A percentile compares a stretch with the other conserved stretches of the same genome.
Conservation (phyloP, 2,113 vertebrate genomes). For the Malurus cyaneus region DNA sequence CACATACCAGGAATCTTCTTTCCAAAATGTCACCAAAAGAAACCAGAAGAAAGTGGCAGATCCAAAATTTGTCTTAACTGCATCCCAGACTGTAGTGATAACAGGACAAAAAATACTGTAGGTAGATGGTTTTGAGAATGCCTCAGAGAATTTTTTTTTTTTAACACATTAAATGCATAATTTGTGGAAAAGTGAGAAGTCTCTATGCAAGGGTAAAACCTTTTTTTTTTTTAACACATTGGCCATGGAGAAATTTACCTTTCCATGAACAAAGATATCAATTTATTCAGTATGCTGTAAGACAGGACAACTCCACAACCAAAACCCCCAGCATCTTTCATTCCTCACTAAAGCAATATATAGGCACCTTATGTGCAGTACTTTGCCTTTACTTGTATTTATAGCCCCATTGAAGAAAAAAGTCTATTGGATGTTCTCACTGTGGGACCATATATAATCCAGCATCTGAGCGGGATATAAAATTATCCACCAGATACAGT, state of each 20-base stretch:
- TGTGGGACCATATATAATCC: constrained; percentile 20
- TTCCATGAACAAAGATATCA: constrained; percentile 36
- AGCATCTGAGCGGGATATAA: neutral
- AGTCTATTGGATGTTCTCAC: constrained; percentile 43
- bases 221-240: neutral
- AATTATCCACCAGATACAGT: constrained; percentile 11
- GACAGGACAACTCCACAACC: constrained; percentile 10
- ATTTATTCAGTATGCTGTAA: constrained; percentile 14
- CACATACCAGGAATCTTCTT: neutral
- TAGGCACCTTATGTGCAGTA: constrained; percentile 36
- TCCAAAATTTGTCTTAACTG: neutral
- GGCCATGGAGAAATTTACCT: constrained; percentile 16
- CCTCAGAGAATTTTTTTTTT: neutral
- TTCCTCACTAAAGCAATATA: constrained; percentile 33
- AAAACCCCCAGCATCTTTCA: constrained; percentile 35
- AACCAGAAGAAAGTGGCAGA: neutral
- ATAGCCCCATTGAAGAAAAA: constrained; percentile 44
- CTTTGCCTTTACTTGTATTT: constrained; percentile 62
- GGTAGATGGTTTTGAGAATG: neutral
- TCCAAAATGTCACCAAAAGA: neutral
- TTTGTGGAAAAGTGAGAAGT: too few relatives aligned
- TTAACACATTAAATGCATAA: neutral
- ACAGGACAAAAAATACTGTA: neutral
- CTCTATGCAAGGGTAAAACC: too few relatives aligned
- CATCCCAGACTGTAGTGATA: neutral